Conservation (phyloP, 2,797 vertebrate genomes). For the Gobio occitaniae region DNA sequence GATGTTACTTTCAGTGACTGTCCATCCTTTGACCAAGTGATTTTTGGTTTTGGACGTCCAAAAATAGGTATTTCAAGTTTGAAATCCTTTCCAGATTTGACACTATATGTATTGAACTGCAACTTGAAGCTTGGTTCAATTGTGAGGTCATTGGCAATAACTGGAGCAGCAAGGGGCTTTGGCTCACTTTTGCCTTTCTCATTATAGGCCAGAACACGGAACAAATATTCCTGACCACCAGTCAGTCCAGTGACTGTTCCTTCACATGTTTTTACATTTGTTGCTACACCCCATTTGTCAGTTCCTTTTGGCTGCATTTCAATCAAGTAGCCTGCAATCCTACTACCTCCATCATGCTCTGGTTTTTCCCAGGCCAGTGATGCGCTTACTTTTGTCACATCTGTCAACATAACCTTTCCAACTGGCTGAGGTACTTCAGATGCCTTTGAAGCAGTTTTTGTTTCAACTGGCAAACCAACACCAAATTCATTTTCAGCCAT, state of each 20-base stretch:
- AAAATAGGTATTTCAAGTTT: conserved; percentile 92
- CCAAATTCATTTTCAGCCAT: conserved; percentile 99
- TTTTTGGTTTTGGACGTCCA: conserved; percentile 90
- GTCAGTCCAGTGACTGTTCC: conserved; percentile 89
- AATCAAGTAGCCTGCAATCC: conserved; percentile 93
- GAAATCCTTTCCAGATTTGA: conserved; percentile 92
- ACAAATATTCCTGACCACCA: conserved; percentile 90
- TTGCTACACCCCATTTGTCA: conserved; percentile 93
- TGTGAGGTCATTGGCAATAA: conserved; percentile 93
- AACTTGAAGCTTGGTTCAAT: conserved; percentile 91
- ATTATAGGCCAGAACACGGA: conserved; percentile 92
- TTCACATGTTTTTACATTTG: conserved; percentile 91
- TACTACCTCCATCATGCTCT: conserved; percentile 96
- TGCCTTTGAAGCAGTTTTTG: conserved; percentile 88
- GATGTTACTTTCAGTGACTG: conserved; percentile 91
- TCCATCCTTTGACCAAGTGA: conserved; percentile 91
- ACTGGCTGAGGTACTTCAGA: conserved; percentile 94
- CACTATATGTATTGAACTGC: conserved; percentile 93
- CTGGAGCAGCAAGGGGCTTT: conserved; percentile 89
- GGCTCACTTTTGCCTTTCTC: conserved; percentile 99
- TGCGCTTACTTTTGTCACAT: conserved; percentile 91
- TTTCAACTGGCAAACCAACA: conserved; percentile 90
- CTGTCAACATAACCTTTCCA: conserved; percentile 90
- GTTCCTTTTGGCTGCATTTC: conserved; percentile 97
- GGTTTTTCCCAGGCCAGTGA: conserved; percentile 97